Percentiles rank a stretch among this genome's conserved stretches.
These are phyloP conservation scores for Eilema griseolum DNA, from an alignment of 2,888 invertebrate genomes.

Conservation along the genomic window DNA sequence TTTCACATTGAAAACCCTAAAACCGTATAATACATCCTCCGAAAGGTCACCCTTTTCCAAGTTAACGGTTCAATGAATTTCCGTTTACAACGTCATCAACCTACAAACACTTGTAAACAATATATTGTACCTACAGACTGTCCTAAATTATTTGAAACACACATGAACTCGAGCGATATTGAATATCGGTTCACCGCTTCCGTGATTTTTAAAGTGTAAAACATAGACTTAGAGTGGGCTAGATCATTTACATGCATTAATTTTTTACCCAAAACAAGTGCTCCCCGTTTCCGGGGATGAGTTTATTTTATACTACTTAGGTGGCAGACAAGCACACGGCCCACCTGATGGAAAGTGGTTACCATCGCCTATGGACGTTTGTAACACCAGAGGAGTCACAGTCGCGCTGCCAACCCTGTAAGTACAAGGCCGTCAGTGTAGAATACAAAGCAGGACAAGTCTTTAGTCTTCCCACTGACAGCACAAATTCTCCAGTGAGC, in stretches of 20 bases:
- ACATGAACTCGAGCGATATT: conserved; percentile 31
- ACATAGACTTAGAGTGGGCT: background rate
- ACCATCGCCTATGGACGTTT: no score
- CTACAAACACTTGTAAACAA: conserved; percentile 8
- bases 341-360: no score
- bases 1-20: background rate
- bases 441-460: no score
- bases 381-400: no score
- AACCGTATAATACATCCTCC: background rate
- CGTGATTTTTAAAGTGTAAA: conserved; percentile 35
- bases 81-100: conserved; percentile 2
- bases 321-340: no score
- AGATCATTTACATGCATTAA: background rate
- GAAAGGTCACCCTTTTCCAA: conserved; percentile 7
- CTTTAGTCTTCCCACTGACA: no score
- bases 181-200: conserved; percentile 46
- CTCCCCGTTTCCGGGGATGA: no score
- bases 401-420: no score
- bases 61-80: conserved; percentile 12
- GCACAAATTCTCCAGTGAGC: no score
- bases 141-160: conserved; percentile 1
- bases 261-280: no score
- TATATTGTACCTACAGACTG: conserved; percentile 10
- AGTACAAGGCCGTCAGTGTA: no score
- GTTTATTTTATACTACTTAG: no score